Base-by-base conservation (phyloP, 2,888 invertebrate genomes). In the Drosophila cracens region DNA sequence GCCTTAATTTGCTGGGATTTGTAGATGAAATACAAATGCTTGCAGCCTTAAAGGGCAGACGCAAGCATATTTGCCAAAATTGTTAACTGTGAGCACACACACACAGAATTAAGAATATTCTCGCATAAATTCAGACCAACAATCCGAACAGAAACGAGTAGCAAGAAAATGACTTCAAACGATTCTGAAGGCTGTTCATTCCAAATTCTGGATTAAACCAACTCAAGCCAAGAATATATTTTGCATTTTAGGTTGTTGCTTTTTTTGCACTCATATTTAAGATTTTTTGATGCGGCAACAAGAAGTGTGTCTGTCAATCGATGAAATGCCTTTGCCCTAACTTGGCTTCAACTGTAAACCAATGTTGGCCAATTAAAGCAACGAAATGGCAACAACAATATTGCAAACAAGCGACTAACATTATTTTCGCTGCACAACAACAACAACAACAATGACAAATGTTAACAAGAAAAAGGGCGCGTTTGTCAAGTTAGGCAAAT, bases 281-380 rank as follows among this genome's bases (percentile, higher is more conserved):
- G 46, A 7, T 25, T 16, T 46, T 7, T 25, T 21, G 4, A 25
- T 46, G 10, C 5, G 21, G 21, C 25, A 25, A 25, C 8, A 21
- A 33, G 53, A 38, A 38, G 43, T 52, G 34, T 60, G 40, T 46
- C 43, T 48, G 73, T 38, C 52, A 57, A 60, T 36, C n/a, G 21
- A 13, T 52, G 33, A 21, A 33, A 33, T 51, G 18, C 5, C 27
- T 49, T 64, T 40, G 54, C 54, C 59, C 31, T 36, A 59, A 43
- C 49, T 62, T 11, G 38, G 33, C 25, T 58, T 58, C 40, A 56
- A 59, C 49, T 58, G 70, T 67, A 34, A 40, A 66, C 21, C 16
- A 52, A 33, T 48, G 70, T 51, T 61, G 63, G 83, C 83, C 86
- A 89, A 85, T 89, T 85, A 83, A 75, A 81, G 67, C 58, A 34